Conservation (phyloP, 1,140 invertebrate genomes). For the Berghia stephanieae region DNA sequence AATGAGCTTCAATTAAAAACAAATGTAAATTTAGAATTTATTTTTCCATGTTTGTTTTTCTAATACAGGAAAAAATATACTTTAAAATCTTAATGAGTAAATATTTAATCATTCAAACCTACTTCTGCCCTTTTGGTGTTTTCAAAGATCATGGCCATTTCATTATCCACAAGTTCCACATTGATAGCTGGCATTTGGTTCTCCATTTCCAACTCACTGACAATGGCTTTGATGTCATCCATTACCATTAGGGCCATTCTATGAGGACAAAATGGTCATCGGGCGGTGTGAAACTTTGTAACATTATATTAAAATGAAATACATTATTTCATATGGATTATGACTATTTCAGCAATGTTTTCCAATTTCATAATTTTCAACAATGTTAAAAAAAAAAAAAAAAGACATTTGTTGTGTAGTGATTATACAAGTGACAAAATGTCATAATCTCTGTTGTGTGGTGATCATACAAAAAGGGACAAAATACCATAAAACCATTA, state of each 20-base stretch:
- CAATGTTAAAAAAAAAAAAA: too few relatives aligned
- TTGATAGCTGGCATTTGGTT: slow-evolving; percentile 88
- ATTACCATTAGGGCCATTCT: slow-evolving; percentile 79
- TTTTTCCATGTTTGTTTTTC: neutral
- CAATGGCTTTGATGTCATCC: slow-evolving; percentile 83
- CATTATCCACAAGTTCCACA: slow-evolving; percentile 93
- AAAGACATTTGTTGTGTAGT: too few relatives aligned
- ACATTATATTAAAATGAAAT: neutral
- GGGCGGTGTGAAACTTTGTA: neutral
- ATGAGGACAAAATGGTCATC: too few relatives aligned
- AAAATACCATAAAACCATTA: too few relatives aligned
- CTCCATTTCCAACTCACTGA: slow-evolving; percentile 78
- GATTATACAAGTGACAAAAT: too few relatives aligned
- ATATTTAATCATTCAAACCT: slow-evolving; percentile 38
- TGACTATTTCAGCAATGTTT: too few relatives aligned
- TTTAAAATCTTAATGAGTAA: neutral
- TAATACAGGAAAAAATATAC: slow-evolving; percentile 18
- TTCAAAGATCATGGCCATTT: slow-evolving; percentile 86
- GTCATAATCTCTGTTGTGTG: too few relatives aligned
- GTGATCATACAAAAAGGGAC: too few relatives aligned
- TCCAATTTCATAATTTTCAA: too few relatives aligned
- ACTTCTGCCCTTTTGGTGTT: slow-evolving; percentile 87
- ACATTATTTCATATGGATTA: neutral
- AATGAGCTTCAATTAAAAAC: too few relatives aligned
- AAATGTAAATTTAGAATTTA: too few relatives aligned